Conservation (phyloP, 2,797 vertebrate species). For the Pangasius macronema region DNA sequence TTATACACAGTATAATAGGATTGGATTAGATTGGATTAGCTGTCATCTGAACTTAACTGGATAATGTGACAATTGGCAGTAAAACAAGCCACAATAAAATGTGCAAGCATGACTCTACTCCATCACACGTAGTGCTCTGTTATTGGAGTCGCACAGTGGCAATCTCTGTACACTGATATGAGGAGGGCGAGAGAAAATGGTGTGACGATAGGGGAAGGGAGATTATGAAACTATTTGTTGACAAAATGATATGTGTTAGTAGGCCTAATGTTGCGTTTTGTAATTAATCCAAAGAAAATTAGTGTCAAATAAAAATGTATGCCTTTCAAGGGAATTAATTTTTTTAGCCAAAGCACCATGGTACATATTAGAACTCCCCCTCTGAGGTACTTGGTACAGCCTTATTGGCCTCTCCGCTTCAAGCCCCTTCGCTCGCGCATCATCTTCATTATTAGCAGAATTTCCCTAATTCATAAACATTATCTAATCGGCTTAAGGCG, state of each 20-base stretch:
- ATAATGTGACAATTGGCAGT: conserved; percentile 1
- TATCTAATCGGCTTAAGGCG: conserved; percentile 40
- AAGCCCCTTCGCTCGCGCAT: conserved; percentile 13
- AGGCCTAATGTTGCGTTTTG: neutral
- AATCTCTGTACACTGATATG: conserved; percentile 39
- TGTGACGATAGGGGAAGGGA: neutral
- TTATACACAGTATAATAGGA: neutral
- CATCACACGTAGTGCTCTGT: conserved; percentile 59
- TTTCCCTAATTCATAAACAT: conserved; percentile 8
- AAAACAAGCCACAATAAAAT: conserved; percentile 1
- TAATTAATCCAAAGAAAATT: fast-evolving
- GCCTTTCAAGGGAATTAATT: neutral
- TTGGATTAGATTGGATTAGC: neutral
- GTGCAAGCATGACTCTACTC: neutral
- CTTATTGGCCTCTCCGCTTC: conserved; percentile 3
- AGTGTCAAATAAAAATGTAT: neutral
- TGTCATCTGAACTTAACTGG: neutral
- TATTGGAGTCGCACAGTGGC: conserved; percentile 25
- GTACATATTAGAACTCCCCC: neutral
- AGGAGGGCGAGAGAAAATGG: conserved; percentile 23
- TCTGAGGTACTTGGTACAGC: conserved; percentile 18
- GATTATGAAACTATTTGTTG: neutral
- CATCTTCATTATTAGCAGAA: conserved; percentile 16
- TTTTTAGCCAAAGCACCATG: neutral
- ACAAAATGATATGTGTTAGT: neutral